A percentile compares a stretch with the other conserved stretches of the same genome.
These are phyloP conservation scores for Sebastes melanostomus DNA, from an alignment of 2,797 vertebrate species.

Conservation along the genomic window DNA sequence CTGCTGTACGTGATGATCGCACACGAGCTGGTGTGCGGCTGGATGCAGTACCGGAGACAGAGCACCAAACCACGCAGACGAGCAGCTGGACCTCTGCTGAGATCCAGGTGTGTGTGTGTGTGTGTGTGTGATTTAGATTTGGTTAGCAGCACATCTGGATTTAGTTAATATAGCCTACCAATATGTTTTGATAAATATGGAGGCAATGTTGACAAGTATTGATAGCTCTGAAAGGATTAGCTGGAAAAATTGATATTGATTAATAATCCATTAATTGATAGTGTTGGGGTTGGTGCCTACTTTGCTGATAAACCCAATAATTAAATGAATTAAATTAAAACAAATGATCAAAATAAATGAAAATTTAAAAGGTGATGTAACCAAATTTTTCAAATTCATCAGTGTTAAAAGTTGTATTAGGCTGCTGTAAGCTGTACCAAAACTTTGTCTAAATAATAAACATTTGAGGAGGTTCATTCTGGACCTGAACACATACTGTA, in stretches of 20 bases:
- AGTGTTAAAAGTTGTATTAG: neutral
- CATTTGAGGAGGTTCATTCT: neutral
- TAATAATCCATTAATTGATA: neutral
- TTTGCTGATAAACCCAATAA: neutral
- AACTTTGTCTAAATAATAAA: neutral
- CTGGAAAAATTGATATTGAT: neutral
- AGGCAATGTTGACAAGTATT: neutral
- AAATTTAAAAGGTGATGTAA: neutral
- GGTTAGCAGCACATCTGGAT: neutral
- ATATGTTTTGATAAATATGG: neutral
- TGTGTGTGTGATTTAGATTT: neutral
- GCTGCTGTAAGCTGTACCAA: neutral
- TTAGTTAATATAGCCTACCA: neutral
- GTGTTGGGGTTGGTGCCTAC: neutral
- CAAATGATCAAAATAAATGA: neutral
- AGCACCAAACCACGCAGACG: slow-evolving; percentile 80
- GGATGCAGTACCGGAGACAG: slow-evolving; percentile 87
- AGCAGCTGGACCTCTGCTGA: slow-evolving; percentile 75
- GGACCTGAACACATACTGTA: neutral
- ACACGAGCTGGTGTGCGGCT: slow-evolving; percentile 90
- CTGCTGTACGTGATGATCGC: slow-evolving; percentile 91
- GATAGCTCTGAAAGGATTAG: neutral
- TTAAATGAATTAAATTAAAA: neutral
- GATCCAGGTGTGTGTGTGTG: slow-evolving; percentile 79
- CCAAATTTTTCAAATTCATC: rapidly evolving